Evolutionary conservation across 2,113 vertebrate genomes (phyloP).

Genomic region (Collichthys lucidus): DNA sequence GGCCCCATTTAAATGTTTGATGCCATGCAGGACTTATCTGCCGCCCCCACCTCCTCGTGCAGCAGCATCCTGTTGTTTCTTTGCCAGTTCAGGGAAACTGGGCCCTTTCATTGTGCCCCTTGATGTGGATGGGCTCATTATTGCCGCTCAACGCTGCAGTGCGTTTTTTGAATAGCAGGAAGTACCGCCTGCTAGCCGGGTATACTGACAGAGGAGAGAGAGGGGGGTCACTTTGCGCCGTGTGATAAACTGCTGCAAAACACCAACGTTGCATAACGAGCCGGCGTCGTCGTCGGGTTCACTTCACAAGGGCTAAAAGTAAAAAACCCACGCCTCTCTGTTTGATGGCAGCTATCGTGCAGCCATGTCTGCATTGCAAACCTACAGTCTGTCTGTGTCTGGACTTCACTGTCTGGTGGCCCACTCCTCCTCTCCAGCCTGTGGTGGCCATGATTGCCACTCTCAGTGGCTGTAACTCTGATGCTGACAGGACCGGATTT

Average conservation of each 20-base stretch:
- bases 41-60: slow-evolving; percentile 2
- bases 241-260: slow-evolving; percentile 47
- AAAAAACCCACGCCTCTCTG: slow-evolving; percentile 22
- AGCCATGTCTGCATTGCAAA: slow-evolving; percentile 36
- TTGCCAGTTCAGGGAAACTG: slow-evolving; percentile 54
- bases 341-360: not conserved
- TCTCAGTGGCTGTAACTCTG: slow-evolving; percentile 26
- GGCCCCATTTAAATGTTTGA: slow-evolving; percentile 55
- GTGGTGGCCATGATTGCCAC: slow-evolving; percentile 44
- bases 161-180: slow-evolving; percentile 65
- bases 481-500: slow-evolving; percentile 32
- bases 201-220: slow-evolving; percentile 47
- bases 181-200: slow-evolving; percentile 52
- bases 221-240: slow-evolving; percentile 33
- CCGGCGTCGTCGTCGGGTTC: not conserved
- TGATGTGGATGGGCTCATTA: slow-evolving; percentile 70
- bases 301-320: slow-evolving; percentile 5
- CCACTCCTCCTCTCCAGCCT: slow-evolving; percentile 2
- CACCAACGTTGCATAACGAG: slow-evolving; percentile 29
- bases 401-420: slow-evolving; percentile 1
- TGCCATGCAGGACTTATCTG: slow-evolving; percentile 44
- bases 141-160: slow-evolving; percentile 41
- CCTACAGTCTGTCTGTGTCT: slow-evolving; percentile 30
- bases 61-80: slow-evolving; percentile 65
- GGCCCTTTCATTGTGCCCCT: slow-evolving; percentile 59